Conservation (phyloP, 2,888 invertebrate species). For the Apotomis capreana region DNA sequence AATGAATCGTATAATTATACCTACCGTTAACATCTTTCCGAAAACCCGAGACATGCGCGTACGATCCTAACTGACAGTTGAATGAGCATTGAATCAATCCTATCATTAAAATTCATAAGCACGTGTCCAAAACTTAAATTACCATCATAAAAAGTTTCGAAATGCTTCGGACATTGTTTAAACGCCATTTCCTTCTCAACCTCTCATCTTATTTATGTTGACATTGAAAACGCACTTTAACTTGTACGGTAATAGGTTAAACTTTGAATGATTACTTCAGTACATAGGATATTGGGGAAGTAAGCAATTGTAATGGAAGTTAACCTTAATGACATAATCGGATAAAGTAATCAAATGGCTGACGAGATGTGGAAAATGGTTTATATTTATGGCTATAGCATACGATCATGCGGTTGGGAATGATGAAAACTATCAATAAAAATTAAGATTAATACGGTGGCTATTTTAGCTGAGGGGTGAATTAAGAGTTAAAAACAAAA, state of each 20-base stretch:
- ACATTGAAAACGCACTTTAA: not conserved
- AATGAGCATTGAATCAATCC: conserved; percentile 22
- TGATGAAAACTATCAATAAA: no score
- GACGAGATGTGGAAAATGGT: not conserved
- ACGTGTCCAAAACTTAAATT: conserved; percentile 26
- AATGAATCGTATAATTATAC: conserved; percentile 7
- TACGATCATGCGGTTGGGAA: no score
- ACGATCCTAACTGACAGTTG: conserved; percentile 25
- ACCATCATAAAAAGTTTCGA: conserved; percentile 32
- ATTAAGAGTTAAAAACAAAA: no score
- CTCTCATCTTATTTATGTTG: not conserved
- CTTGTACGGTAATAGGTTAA: not conserved
- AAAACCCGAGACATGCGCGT: not conserved
- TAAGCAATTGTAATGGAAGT: not conserved
- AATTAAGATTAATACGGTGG: no score
- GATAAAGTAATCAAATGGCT: conserved; percentile 4
- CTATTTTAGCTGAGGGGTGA: no score
- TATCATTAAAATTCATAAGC: conserved; percentile 36
- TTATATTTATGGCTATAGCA: no score
- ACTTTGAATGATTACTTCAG: not conserved
- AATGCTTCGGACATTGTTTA: conserved; percentile 13
- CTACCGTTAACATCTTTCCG: not conserved
- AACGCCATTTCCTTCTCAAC: not conserved
- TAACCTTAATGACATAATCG: conserved; percentile 25
- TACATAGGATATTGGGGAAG: not conserved